Conservation (phyloP, 2,113 vertebrate genomes). For the Elachura formosa region DNA sequence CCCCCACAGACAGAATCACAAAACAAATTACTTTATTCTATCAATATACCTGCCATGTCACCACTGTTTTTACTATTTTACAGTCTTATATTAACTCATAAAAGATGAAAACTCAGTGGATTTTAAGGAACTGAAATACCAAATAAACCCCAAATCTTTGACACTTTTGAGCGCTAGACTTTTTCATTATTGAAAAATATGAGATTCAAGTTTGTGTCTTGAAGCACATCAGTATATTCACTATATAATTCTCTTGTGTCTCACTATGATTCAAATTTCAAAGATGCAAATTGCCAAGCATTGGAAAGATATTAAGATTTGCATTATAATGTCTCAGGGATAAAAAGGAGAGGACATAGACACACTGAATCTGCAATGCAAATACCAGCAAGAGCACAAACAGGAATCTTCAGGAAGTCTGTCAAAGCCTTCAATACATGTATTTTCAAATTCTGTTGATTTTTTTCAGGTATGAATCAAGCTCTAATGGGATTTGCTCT, state of each 20-base stretch:
- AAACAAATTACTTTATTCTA: background rate
- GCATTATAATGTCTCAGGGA: constrained; percentile 63
- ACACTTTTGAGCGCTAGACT: background rate
- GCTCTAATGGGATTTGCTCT: constrained; percentile 28
- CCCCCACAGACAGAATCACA: background rate
- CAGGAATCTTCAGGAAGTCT: constrained; percentile 47
- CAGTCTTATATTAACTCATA: background rate
- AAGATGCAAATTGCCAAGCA: constrained; percentile 60
- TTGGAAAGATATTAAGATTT: constrained; percentile 59
- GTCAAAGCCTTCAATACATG: constrained; percentile 37
- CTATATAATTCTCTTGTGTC: constrained; percentile 41
- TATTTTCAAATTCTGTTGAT: constrained; percentile 23
- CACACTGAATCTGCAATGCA: constrained; percentile 68
- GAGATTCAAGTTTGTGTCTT: constrained; percentile 36
- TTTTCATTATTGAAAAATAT: constrained; percentile 42
- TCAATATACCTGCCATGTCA: background rate
- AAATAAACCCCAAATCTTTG: constrained; percentile 2
- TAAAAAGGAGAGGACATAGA: constrained; percentile 53
- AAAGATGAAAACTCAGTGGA: constrained; percentile 12
- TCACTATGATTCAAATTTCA: constrained; percentile 59
- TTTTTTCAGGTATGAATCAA: constrained; percentile 54
- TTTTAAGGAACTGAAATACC: constrained; percentile 15
- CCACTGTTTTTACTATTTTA: constrained; percentile 19
- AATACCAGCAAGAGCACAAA: constrained; percentile 49
- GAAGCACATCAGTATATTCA: constrained; percentile 22